These are phyloP conservation scores for Murina feae DNA, from an alignment of 2,113 vertebrate species.

Conservation along the genomic window DNA sequence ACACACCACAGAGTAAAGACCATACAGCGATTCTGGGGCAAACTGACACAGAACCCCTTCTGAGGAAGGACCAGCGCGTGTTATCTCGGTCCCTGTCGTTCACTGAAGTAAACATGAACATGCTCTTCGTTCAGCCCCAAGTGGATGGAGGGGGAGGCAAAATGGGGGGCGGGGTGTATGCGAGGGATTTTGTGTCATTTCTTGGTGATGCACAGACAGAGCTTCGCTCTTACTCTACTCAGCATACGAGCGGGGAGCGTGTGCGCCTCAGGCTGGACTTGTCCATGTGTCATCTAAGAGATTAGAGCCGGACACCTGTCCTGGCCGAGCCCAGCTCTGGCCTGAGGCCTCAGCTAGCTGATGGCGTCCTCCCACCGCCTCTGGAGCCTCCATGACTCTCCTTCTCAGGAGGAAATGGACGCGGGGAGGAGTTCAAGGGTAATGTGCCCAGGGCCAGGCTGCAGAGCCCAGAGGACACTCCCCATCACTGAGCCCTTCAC, in stretches of 20 bases:
- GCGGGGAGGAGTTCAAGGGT: not conserved
- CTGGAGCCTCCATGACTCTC: not conserved
- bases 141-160: not conserved
- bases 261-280: not conserved
- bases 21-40: conserved; percentile 43
- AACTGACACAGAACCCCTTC: conserved; percentile 18
- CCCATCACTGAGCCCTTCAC: not conserved
- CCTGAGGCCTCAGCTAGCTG: not conserved
- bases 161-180: not conserved
- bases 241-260: not conserved
- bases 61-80: not conserved
- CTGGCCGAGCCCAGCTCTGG: not conserved
- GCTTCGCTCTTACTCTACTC: not conserved
- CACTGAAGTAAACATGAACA: not conserved
- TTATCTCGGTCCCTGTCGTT: not conserved
- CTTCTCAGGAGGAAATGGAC: not conserved
- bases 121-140: not conserved
- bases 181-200: not conserved
- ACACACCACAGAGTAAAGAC: conserved; percentile 57
- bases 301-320: not conserved
- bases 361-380: not conserved
- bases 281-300: not conserved
- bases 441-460: not conserved
- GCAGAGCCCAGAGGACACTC: not conserved
- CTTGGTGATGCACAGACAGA: not conserved